Percentiles rank a stretch among this genome's conserved stretches.
Evolutionary conservation across 2,113 vertebrate genomes (phyloP).

Genomic region (Mesembrinibis cayennensis): DNA sequence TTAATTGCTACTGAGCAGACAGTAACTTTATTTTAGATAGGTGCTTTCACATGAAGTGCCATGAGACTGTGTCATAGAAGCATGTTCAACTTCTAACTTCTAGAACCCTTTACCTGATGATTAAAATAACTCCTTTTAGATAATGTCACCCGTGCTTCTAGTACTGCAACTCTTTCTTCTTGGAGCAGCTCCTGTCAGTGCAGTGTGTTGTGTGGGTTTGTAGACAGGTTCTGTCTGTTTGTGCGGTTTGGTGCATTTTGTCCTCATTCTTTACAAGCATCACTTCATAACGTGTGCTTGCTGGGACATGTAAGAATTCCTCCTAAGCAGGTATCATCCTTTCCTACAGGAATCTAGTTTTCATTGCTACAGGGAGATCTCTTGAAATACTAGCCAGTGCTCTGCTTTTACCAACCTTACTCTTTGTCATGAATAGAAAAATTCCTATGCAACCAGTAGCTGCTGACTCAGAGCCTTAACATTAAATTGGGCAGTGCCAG

Average conservation of each 20-base stretch:
- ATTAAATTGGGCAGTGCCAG: background rate
- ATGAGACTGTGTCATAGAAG: background rate
- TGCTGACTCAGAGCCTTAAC: background rate
- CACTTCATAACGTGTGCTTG: background rate
- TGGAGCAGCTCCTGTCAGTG: background rate
- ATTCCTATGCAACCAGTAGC: background rate
- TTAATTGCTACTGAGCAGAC: background rate
- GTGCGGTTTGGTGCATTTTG: background rate
- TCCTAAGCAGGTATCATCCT: background rate
- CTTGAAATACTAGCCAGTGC: background rate
- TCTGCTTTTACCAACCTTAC: background rate
- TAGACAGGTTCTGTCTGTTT: constrained; percentile 30
- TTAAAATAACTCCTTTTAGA: background rate
- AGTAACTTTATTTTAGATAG: background rate
- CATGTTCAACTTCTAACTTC: background rate
- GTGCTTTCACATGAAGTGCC: too few relatives aligned
- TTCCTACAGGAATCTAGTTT: background rate
- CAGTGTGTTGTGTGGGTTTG: background rate
- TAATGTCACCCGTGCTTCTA: background rate
- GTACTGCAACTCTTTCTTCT: background rate
- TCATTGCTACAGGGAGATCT: background rate
- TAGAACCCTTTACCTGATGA: background rate
- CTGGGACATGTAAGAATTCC: background rate
- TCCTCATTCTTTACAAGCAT: background rate
- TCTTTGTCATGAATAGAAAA: background rate